These are phyloP conservation scores for Amblyraja radiata DNA, from an alignment of 2,797 vertebrate species.

Conservation along the genomic window DNA sequence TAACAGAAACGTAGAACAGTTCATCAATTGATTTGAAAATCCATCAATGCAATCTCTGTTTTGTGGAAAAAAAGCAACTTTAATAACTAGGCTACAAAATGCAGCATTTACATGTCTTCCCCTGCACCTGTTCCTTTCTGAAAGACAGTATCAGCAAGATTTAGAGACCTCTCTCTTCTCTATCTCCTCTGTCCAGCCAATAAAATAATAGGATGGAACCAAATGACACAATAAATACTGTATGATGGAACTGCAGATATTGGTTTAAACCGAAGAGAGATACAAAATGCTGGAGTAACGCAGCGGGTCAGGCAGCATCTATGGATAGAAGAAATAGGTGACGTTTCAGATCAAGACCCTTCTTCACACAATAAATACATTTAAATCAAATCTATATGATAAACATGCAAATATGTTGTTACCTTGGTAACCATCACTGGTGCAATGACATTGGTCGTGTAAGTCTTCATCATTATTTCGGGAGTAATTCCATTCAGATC, in stretches of 20 bases:
- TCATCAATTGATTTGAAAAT: neutral
- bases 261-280: too few species aligned
- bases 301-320: too few species aligned
- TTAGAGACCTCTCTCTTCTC: neutral
- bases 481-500: rapidly evolving
- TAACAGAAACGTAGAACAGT: neutral
- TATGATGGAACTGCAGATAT: too few species aligned
- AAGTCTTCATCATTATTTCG: slow-evolving; percentile 12
- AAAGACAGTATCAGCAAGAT: neutral
- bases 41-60: neutral
- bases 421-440: slow-evolving; percentile 47
- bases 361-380: neutral
- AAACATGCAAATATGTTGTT: neutral
- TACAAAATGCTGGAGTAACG: too few species aligned
- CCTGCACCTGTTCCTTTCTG: neutral
- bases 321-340: too few species aligned
- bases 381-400: neutral
- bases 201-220: neutral
- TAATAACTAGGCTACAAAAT: neutral
- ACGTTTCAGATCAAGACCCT: too few species aligned
- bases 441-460: slow-evolving; percentile 41
- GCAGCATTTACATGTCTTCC: neutral
- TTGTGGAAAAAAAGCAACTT: neutral
- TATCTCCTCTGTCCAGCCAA: too few species aligned
- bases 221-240: neutral